Base-by-base conservation (phyloP, 2,113 vertebrate genomes). In the Prolemur simus region DNA sequence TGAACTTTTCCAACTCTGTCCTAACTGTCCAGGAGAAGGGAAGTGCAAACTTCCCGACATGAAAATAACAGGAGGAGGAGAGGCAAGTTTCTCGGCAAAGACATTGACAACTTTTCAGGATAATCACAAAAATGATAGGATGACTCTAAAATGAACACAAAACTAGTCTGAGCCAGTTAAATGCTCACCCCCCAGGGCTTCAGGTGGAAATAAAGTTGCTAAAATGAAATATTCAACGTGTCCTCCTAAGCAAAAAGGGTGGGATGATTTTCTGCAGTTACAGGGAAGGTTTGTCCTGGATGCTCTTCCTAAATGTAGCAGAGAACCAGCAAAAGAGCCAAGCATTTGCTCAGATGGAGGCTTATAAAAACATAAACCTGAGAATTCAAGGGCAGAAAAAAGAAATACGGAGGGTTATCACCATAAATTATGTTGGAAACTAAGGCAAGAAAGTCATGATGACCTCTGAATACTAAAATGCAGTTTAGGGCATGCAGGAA, bases 111-210 rank as follows among this genome's bases (percentile, higher is more conserved):
- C 68, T 63, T 64, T 82, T 63, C 39, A 96, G 8, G 10, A 8
- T 34, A 27, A 89, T 71, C 34, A 32, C 23, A 25, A 52, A 97
- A 98, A 8, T 3, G 17, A 96, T 77, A 91, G 64, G 86, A 86
- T 71, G n/a, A 86, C 63, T 95, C 42, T 95, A 81, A 97, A 91
- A 95, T 96, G 81, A 54, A 95, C 32, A 93, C 42, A 86, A 96
- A 94, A 86, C 25, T 56, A 96, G 66, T 74, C 37, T 60, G 86
- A 78, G 56, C 34, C 86, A 47, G 34, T 58, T 49, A 74, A 64
- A 52, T 66, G 45, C 74, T 20, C 56, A 84, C 52, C 87, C 80
- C n/a, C 11, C 71, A 87, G 77, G 68, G 32, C 29, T 78, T 49
- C 32, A 18, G n/a, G 11, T 66, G 2, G 47, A 92, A 73, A 89